Evolutionary conservation across 1,140 invertebrate species (phyloP).

Genomic region (Hesperophylax magnus): DNA sequence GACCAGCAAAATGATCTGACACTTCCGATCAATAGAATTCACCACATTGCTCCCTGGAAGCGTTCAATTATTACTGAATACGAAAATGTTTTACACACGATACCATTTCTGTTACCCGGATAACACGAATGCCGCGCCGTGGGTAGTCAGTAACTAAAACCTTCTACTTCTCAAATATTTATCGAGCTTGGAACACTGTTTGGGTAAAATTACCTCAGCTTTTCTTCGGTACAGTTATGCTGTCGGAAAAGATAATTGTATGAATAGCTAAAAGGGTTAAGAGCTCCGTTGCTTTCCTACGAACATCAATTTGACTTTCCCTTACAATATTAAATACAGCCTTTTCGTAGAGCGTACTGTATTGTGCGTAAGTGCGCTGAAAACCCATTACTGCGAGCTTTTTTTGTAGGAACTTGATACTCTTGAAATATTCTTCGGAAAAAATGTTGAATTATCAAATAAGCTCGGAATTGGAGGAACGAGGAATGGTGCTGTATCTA

Average conservation of each 20-base stretch:
- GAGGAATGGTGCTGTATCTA: too few relatives aligned
- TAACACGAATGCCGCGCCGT: neutral
- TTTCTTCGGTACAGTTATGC: neutral
- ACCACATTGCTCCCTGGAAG: slow-evolving; percentile 1
- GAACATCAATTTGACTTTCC: neutral
- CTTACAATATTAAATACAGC: too few relatives aligned
- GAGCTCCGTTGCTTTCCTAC: neutral
- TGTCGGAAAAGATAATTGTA: neutral
- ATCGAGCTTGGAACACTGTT: neutral
- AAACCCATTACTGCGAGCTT: too few relatives aligned
- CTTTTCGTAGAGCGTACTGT: too few relatives aligned
- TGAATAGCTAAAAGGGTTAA: neutral
- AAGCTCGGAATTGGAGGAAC: too few relatives aligned
- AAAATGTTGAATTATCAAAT: too few relatives aligned
- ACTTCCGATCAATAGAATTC: neutral
- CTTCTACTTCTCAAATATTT: slow-evolving; percentile 6
- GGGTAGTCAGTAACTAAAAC: neutral
- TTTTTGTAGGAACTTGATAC: too few relatives aligned
- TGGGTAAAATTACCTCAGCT: slow-evolving; percentile 9
- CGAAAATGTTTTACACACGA: neutral
- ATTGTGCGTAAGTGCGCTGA: too few relatives aligned
- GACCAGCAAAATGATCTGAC: neutral
- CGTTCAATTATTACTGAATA: slow-evolving; percentile 22
- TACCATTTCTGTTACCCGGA: neutral
- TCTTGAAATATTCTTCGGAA: too few relatives aligned